Percentiles rank a stretch among this genome's conserved stretches.
phyloP scores from a whole-genome alignment of 2,113 vertebrate species.

The Limnothrissa miodon region DNA sequence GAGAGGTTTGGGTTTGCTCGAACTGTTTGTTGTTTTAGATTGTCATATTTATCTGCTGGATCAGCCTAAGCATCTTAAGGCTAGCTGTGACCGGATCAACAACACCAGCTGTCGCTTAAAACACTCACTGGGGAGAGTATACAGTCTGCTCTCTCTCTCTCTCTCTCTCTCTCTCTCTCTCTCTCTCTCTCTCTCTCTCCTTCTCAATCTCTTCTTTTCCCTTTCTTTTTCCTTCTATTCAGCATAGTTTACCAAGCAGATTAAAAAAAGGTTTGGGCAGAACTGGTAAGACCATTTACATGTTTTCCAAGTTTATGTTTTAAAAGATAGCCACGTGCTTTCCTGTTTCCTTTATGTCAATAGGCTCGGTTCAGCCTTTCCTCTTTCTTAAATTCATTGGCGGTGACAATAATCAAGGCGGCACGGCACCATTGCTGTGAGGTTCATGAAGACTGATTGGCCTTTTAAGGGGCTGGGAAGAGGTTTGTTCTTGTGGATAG shows the following conservation, averaged over 20 bases:
- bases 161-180: conserved; percentile 14
- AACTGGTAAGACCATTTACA: not conserved
- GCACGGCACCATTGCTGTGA: not conserved
- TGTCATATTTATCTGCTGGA: conserved; percentile 46
- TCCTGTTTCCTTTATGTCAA: not conserved
- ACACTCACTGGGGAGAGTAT: not conserved
- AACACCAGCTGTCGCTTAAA: conserved; percentile 47
- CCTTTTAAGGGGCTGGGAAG: not conserved
- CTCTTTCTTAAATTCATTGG: not conserved
- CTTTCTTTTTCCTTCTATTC: not conserved
- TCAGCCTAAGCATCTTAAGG: conserved; percentile 35
- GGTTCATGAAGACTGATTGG: conserved; percentile 9
- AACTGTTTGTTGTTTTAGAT: conserved; percentile 36
- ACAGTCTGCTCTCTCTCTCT: conserved; percentile 20
- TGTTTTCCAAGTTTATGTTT: not conserved
- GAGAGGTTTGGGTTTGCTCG: conserved; percentile 41
- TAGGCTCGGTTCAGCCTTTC: not conserved
- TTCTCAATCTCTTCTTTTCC: not conserved
- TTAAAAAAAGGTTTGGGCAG: not conserved
- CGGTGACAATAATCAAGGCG: not conserved
- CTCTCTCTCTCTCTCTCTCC: conserved; percentile 17
- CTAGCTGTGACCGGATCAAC: conserved; percentile 32
- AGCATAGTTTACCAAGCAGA: not conserved
- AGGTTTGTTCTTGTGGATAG: not conserved
- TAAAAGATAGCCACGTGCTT: not conserved